Conservation (phyloP, 1,140 invertebrate genomes). For the Telenomus remus region DNA sequence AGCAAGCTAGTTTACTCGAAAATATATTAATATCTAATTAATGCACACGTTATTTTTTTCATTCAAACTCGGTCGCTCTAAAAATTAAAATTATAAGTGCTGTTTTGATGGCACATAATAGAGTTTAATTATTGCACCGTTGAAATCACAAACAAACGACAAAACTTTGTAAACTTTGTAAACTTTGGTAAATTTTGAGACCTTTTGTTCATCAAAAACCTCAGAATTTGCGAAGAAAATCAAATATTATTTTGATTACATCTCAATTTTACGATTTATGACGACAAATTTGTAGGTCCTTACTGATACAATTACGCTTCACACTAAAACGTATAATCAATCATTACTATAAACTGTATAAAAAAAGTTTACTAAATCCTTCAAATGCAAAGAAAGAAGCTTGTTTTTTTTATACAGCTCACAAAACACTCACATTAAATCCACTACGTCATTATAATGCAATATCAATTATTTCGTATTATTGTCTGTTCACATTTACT, state of each 20-base stretch:
- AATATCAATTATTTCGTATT: slow-evolving; percentile 65
- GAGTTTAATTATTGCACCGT: background rate
- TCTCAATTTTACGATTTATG: no score
- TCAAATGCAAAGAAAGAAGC: no score
- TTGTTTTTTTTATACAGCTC: slow-evolving; percentile 31
- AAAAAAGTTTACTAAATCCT: slow-evolving; percentile 10
- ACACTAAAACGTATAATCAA: no score
- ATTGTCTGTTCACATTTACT: slow-evolving; percentile 74
- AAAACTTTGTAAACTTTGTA: background rate
- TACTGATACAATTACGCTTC: no score
- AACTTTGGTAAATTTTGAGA: background rate
- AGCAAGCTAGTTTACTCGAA: slow-evolving; percentile 47
- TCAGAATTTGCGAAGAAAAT: background rate
- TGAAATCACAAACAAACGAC: no score
- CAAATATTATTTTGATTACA: slow-evolving; percentile 10
- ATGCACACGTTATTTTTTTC: no score
- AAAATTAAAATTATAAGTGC: no score
- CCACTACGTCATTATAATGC: slow-evolving; percentile 25
- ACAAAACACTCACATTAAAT: slow-evolving; percentile 23
- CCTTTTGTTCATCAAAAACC: background rate
- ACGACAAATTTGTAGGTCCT: no score
- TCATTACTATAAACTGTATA: slow-evolving; percentile 26
- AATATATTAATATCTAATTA: slow-evolving; percentile 26
- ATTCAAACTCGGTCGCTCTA: no score
- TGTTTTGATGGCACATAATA: no score